These are phyloP conservation scores for Diachrysia chrysitis DNA, from an alignment of 2,888 invertebrate species.

Conservation along the genomic window DNA sequence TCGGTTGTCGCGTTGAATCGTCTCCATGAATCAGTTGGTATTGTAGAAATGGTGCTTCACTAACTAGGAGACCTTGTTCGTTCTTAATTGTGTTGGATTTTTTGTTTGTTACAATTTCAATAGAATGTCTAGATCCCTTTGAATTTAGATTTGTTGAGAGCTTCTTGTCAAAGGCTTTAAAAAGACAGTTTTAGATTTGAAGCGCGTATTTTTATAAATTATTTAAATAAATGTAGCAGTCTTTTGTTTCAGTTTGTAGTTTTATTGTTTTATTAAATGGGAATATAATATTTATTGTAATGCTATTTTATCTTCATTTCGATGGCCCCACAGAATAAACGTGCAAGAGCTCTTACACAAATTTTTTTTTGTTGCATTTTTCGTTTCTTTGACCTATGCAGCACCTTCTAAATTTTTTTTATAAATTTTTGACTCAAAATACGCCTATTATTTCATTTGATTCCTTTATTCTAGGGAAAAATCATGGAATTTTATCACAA, in stretches of 20 bases:
- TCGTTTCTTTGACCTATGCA: too few relatives aligned
- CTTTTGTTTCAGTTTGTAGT: background rate
- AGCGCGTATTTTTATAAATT: background rate
- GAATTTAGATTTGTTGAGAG: slow-evolving; percentile 6
- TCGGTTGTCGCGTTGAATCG: slow-evolving; percentile 55
- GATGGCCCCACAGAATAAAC: too few relatives aligned
- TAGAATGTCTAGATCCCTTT: background rate
- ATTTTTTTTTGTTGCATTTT: too few relatives aligned
- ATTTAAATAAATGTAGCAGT: background rate
- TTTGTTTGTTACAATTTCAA: background rate
- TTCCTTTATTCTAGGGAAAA: too few relatives aligned
- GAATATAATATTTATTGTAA: background rate
- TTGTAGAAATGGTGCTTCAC: slow-evolving; percentile 38
- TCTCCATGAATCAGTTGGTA: slow-evolving; percentile 61
- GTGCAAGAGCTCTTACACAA: too few relatives aligned
- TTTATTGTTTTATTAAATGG: background rate
- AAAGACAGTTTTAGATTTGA: background rate
- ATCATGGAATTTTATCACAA: too few relatives aligned
- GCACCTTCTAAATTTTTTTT: too few relatives aligned
- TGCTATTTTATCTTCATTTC: too few relatives aligned
- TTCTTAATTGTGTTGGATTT: slow-evolving; percentile 21
- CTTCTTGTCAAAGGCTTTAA: background rate
- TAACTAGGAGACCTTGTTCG: slow-evolving; percentile 16
- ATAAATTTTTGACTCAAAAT: too few relatives aligned
- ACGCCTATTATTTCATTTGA: too few relatives aligned